Evolutionary conservation across 1,140 invertebrate species (phyloP).

Genomic region (Theocolax elegans): DNA sequence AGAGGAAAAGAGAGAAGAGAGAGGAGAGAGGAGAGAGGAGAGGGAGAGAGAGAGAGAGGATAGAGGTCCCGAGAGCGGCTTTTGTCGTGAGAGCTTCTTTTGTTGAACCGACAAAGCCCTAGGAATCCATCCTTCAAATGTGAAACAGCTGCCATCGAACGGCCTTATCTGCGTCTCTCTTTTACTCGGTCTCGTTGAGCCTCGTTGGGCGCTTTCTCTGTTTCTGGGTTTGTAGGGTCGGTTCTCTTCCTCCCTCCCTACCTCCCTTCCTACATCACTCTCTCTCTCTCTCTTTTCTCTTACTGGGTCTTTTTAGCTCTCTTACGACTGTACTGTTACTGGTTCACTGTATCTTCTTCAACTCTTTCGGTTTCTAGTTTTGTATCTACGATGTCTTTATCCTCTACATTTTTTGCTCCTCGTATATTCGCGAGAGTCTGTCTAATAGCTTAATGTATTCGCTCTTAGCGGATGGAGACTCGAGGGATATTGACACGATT

Average conservation of each 20-base stretch:
- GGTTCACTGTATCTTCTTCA: too few species aligned
- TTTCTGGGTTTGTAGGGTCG: too few species aligned
- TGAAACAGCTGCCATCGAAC: constrained; percentile 66
- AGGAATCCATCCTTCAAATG: constrained; percentile 66
- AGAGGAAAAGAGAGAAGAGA: neutral
- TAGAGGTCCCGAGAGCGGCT: constrained; percentile 46
- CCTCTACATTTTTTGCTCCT: too few species aligned
- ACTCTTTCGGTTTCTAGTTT: too few species aligned
- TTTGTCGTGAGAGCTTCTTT: constrained; percentile 60
- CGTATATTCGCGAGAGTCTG: neutral
- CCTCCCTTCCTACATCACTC: neutral
- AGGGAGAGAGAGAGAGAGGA: constrained; percentile 37
- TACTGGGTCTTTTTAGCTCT: neutral
- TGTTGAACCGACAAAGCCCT: constrained; percentile 62
- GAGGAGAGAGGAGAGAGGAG: neutral
- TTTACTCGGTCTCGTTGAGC: neutral
- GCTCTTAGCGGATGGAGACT: neutral
- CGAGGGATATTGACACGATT: neutral
- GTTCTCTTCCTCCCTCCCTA: neutral
- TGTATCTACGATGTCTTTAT: too few species aligned
- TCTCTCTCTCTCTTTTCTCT: neutral
- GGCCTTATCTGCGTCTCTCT: constrained; percentile 9
- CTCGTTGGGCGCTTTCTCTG: neutral
- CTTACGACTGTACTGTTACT: neutral
- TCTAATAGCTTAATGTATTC: constrained; percentile 12